phyloP scores from a whole-genome alignment of 1,140 invertebrate genomes.

The Hylyphantes graminicola region DNA sequence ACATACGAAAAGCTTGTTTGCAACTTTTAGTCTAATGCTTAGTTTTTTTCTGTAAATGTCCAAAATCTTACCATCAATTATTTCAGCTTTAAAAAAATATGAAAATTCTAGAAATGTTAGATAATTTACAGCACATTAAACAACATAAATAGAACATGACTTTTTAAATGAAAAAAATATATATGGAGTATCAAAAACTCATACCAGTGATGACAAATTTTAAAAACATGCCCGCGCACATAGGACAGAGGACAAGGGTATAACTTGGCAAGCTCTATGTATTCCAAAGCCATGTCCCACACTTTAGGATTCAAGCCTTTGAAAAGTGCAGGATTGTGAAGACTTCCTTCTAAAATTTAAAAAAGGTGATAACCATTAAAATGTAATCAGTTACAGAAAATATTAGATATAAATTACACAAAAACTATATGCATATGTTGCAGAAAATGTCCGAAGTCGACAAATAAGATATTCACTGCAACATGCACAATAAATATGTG shows the following conservation, averaged over 20 bases:
- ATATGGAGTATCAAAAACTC: constrained; percentile 65
- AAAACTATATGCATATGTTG: too few species aligned
- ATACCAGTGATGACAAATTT: constrained; percentile 95
- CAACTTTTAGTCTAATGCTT: too few species aligned
- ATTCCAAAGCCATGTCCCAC: constrained; percentile 92
- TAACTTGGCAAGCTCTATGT: constrained; percentile 83
- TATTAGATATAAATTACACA: too few species aligned
- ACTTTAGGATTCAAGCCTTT: constrained; percentile 77
- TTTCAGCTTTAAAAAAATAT: too few species aligned
- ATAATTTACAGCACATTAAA: neutral
- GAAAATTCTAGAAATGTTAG: neutral
- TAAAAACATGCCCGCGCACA: constrained; percentile 95
- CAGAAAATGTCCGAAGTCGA: neutral
- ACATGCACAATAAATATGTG: too few species aligned
- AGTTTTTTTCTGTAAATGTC: too few species aligned
- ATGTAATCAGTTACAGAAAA: too few species aligned
- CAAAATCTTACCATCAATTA: too few species aligned
- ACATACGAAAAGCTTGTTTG: too few species aligned
- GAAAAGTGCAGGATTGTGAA: constrained; percentile 95
- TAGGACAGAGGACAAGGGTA: constrained; percentile 92
- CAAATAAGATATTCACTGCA: neutral
- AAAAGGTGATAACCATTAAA: neutral
- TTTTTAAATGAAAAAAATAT: neutral
- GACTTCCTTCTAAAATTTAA: constrained; percentile 84
- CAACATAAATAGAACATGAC: neutral